Percentiles rank a stretch among this genome's conserved stretches.
Conservation (phyloP, 2,888 invertebrate species). For the Exocentrus adspersus region DNA sequence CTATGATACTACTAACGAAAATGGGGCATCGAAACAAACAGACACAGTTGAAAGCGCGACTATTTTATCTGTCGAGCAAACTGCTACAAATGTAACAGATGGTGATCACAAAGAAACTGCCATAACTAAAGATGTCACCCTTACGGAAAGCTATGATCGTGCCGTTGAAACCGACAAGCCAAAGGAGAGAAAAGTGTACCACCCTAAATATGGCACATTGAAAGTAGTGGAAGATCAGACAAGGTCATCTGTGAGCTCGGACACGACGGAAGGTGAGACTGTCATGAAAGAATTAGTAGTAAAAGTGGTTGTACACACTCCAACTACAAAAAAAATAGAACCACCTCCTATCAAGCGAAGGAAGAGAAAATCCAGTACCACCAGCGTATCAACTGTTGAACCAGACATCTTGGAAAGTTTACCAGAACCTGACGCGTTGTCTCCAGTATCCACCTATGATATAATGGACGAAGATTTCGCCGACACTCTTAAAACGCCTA, state of each 20-base stretch:
- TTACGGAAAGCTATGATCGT: neutral
- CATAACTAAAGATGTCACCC: neutral
- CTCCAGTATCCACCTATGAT: neutral
- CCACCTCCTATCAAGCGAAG: slow-evolving; percentile 21
- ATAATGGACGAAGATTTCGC: neutral
- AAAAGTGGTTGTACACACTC: slow-evolving; percentile 31
- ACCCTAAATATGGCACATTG: slow-evolving; percentile 10
- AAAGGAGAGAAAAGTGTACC: slow-evolving; percentile 6
- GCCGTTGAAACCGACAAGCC: neutral
- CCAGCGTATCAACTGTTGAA: slow-evolving; percentile 14
- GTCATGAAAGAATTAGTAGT: slow-evolving; percentile 30
- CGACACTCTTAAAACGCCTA: neutral
- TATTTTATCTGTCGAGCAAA: too few species aligned
- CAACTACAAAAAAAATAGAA: slow-evolving; percentile 12
- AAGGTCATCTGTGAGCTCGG: slow-evolving; percentile 18
- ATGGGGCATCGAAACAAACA: neutral
- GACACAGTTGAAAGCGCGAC: too few species aligned
- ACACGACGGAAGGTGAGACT: slow-evolving; percentile 32
- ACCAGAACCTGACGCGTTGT: neutral
- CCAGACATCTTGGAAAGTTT: neutral
- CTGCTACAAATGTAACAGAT: too few species aligned
- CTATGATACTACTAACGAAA: neutral
- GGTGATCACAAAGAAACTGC: too few species aligned
- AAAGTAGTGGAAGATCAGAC: slow-evolving; percentile 12
- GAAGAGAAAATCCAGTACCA: slow-evolving; percentile 31